Base-by-base conservation (phyloP, 1,140 invertebrate species). In the Panonychus citri region DNA sequence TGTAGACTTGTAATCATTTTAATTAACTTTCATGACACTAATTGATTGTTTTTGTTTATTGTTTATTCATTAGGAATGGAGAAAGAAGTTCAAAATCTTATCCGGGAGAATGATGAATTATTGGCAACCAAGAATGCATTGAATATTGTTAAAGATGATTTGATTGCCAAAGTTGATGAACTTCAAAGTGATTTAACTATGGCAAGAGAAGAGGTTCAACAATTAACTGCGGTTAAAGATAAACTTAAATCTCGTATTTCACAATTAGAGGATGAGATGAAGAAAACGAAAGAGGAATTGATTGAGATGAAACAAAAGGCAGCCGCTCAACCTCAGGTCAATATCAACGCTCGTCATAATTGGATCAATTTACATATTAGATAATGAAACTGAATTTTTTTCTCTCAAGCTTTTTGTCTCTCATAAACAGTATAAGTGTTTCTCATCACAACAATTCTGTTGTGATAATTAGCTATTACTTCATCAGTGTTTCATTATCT, bases 141-240 rank as follows among this genome's bases (percentile, higher is more conserved):
- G 58, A 99, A 98, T 68, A 88, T 99, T 61, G 93, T 99, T 0
- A 99, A 99, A 72, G 95, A 99, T 71, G 95, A 99, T 74, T 75
- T 99, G 27, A 98, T 99, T 68, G 89, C 89, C 21, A 88, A 93
- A 76, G 87, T 99, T 12, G 94, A 98, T 73, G 90, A 97, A 71
- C 69, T 98, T 37, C 90, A 89, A 26, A 81, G 81, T 81, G 83
- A 74, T 69, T 58, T 57, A 24, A 89, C 96, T 74, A 95, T 98
- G 64, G 72, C 96, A 10, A 76, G 85, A 12, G 90, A 97, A 68
- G 89, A 98, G 70, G 80, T 97, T 5, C 74, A 80, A 54, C 81
- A 81, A 21, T 73, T 94, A 61, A 82, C 87, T 65, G 75, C 83
- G 40, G 79, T 88, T 1, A 80, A 87, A 64, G 78, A 81, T 26